Conservation (phyloP, 53 echinoderm and acorn worm genomes). For the Apostichopus leukothele region DNA sequence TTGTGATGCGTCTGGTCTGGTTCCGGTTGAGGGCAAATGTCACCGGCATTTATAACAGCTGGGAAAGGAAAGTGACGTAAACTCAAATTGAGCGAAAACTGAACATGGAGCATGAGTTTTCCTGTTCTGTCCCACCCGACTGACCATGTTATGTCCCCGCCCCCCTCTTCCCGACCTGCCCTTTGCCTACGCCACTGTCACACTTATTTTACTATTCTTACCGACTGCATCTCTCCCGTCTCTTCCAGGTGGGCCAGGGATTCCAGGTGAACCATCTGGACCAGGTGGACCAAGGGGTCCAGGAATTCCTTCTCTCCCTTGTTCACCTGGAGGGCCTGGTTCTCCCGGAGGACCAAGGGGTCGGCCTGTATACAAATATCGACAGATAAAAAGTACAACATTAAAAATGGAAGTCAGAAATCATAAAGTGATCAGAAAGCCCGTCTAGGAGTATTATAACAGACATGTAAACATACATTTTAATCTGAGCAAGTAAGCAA, state of each 20-base stretch:
- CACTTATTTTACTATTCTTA: background rate
- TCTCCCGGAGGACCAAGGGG: background rate
- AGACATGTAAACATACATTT: too few relatives aligned
- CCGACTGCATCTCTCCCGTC: conserved; percentile 16
- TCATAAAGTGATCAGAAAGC: too few relatives aligned
- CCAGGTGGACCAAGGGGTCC: background rate
- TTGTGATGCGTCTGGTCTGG: background rate
- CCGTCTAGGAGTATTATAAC: too few relatives aligned
- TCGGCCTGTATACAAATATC: too few relatives aligned
- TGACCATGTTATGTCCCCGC: background rate
- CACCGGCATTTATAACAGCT: conserved; percentile 22
- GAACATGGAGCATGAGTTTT: background rate
- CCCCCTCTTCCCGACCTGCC: background rate
- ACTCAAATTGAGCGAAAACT: background rate
- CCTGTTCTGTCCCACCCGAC: background rate
- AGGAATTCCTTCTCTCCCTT: background rate
- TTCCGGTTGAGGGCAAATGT: conserved; percentile 1
- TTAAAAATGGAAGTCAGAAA: too few relatives aligned
- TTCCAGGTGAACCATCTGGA: background rate
- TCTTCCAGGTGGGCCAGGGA: background rate
- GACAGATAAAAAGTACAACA: too few relatives aligned
- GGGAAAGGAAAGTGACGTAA: background rate
- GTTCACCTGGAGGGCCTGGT: background rate
- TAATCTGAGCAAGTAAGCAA: too few relatives aligned
- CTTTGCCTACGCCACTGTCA: background rate